Evolutionary conservation across 2,113 vertebrate species (phyloP).

Genomic region (Thunnus thynnus): DNA sequence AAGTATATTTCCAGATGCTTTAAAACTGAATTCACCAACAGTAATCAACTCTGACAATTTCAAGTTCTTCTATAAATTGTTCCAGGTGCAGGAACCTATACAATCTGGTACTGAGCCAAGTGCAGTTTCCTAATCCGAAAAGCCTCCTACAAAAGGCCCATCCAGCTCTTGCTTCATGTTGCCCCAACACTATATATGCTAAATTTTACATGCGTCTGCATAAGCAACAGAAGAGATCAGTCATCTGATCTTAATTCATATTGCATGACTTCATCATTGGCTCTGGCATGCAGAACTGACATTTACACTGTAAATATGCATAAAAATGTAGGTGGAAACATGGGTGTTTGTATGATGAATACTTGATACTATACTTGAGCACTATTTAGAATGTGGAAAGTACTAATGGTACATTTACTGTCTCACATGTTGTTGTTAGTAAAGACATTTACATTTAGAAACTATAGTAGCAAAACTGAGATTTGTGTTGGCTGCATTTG

Average conservation of each 20-base stretch:
- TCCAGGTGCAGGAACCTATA: not conserved
- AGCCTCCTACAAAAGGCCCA: not conserved
- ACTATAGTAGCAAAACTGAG: not conserved
- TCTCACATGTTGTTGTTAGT: not conserved
- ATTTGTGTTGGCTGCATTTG: not conserved
- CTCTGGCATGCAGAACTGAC: not conserved
- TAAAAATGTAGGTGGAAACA: not conserved
- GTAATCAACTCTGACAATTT: too few species aligned
- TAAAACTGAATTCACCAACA: too few species aligned
- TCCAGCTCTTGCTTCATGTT: not conserved
- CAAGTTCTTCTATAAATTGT: not conserved
- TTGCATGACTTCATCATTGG: conserved; percentile 30
- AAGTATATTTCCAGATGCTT: too few species aligned
- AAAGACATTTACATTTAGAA: not conserved
- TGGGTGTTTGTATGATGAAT: not conserved
- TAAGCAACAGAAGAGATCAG: not conserved
- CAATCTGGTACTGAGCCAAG: not conserved
- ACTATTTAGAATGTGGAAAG: not conserved
- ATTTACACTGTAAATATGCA: not conserved
- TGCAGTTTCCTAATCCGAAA: not conserved
- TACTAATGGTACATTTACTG: too few species aligned
- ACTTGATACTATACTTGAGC: not conserved
- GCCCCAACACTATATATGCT: not conserved
- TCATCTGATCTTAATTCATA: conserved; percentile 26
- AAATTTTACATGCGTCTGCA: conserved; percentile 5